These are phyloP conservation scores for Protaetia brevitarsis DNA, from an alignment of 1,140 invertebrate species.

Conservation along the genomic window DNA sequence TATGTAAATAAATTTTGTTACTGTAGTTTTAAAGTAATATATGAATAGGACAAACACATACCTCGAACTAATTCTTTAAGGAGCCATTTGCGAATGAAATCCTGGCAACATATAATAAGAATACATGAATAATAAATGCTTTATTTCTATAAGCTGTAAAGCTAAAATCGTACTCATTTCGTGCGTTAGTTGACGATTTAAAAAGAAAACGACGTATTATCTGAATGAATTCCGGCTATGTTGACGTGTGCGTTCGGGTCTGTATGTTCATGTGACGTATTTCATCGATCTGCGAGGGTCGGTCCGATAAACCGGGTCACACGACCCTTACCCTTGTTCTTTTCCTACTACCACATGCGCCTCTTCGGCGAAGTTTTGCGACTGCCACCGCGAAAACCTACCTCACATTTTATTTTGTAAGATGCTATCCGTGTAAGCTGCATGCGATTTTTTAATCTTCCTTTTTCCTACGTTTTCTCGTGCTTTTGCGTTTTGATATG, in stretches of 20 bases:
- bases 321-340: neutral
- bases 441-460: neutral
- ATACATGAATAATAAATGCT: too few relatives aligned
- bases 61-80: too few relatives aligned
- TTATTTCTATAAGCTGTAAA: too few relatives aligned
- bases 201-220: neutral
- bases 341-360: neutral
- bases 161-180: neutral
- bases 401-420: constrained; percentile 16
- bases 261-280: neutral
- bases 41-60: neutral
- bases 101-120: too few relatives aligned
- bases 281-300: constrained; percentile 7
- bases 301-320: constrained; percentile 2
- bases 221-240: neutral
- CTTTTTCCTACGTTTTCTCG: neutral
- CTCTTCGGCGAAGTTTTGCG: neutral
- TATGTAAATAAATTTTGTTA: neutral
- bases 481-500: neutral
- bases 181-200: neutral
- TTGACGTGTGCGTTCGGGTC: neutral
- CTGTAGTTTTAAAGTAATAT: neutral
- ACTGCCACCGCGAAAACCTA: neutral
- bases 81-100: too few relatives aligned
- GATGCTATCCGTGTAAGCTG: neutral